Percentiles rank a stretch among this genome's conserved stretches.
These are phyloP conservation scores for Apostichopus leukothele DNA, from an alignment of 53 echinoderm and acorn worm genomes.

Conservation along the genomic window DNA sequence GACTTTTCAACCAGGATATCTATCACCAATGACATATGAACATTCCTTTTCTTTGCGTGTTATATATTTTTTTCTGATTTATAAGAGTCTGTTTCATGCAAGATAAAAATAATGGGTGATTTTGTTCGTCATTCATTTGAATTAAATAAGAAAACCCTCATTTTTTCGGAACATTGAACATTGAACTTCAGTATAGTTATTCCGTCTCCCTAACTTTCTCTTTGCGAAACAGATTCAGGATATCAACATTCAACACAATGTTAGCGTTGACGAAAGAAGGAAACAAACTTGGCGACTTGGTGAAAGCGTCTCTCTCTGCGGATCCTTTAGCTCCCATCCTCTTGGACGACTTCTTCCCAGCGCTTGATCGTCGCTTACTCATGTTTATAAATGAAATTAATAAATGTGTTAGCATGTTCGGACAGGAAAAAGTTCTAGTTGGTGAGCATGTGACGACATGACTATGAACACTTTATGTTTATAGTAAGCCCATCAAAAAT, in stretches of 20 bases:
- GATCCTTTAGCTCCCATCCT: constrained; percentile 76
- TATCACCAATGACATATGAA: too few species aligned
- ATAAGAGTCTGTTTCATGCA: too few species aligned
- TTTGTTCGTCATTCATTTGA: too few species aligned
- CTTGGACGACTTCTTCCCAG: constrained; percentile 60
- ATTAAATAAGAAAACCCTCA: too few species aligned
- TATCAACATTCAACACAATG: constrained; percentile 52
- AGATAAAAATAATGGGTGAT: too few species aligned
- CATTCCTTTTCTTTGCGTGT: too few species aligned
- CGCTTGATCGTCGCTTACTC: constrained; percentile 71
- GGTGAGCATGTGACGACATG: constrained; percentile 12
- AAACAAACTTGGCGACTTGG: constrained; percentile 60
- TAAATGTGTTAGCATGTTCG: constrained; percentile 62
- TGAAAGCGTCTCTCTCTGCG: constrained; percentile 57
- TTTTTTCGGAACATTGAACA: too few species aligned
- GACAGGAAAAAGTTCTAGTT: constrained; percentile 62
- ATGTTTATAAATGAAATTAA: constrained; percentile 55
- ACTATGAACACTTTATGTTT: not conserved
- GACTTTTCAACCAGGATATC: too few species aligned
- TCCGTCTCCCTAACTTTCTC: not conserved
- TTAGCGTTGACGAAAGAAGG: constrained; percentile 42
- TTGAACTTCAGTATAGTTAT: too few species aligned
- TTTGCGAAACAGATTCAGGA: constrained; percentile 38
- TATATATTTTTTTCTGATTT: too few species aligned
- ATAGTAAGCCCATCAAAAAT: too few species aligned